These are phyloP conservation scores for Callionymus lyra DNA, from an alignment of 2,113 vertebrate genomes.

Conservation along the genomic window DNA sequence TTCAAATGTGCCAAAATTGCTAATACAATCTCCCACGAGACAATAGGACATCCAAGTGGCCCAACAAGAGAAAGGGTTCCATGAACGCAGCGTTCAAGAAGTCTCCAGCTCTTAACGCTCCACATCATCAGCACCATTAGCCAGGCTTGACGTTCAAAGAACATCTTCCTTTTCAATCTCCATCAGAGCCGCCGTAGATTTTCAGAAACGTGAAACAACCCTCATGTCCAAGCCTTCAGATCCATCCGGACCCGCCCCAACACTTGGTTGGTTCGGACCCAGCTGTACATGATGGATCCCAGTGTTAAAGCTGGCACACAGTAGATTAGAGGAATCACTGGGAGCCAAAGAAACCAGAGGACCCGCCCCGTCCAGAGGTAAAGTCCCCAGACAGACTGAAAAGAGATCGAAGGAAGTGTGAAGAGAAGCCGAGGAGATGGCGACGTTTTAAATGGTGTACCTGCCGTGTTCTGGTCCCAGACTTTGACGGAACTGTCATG, in stretches of 20 bases:
- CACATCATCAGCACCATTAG: too few relatives aligned
- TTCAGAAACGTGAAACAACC: constrained; percentile 52
- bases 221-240: constrained; percentile 34
- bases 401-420: not conserved
- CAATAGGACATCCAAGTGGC: too few relatives aligned
- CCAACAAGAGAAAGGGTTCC: too few relatives aligned
- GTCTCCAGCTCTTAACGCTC: too few relatives aligned
- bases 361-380: constrained; percentile 76
- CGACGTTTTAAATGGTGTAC: constrained; percentile 45
- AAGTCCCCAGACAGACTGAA: constrained; percentile 76
- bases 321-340: constrained; percentile 62
- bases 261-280: constrained; percentile 32
- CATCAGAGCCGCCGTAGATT: too few relatives aligned
- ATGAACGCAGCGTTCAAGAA: too few relatives aligned
- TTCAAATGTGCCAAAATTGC: too few relatives aligned
- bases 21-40: too few relatives aligned
- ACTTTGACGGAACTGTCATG: constrained; percentile 82
- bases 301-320: constrained; percentile 79
- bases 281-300: constrained; percentile 77
- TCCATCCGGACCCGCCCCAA: constrained; percentile 24
- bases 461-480: constrained; percentile 84
- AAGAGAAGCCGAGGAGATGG: constrained; percentile 1
- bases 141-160: too few relatives aligned
- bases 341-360: constrained; percentile 74
- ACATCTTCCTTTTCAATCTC: too few relatives aligned